These are phyloP conservation scores for Mallateleia sp. DNA, from an alignment of 2,888 invertebrate genomes.

Conservation along the genomic window DNA sequence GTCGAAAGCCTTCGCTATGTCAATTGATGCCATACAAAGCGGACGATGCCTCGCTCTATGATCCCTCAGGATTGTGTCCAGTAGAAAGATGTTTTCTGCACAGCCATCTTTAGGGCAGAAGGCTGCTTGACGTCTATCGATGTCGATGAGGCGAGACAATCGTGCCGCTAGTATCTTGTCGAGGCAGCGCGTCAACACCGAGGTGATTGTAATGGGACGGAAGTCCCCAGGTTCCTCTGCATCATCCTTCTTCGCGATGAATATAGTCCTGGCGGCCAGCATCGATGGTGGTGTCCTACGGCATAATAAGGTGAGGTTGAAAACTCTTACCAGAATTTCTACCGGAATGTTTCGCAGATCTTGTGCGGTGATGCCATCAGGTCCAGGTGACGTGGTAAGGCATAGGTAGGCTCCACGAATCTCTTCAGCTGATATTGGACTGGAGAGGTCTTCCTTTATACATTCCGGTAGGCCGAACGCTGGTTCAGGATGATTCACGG, in stretches of 20 bases:
- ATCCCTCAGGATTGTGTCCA: slow-evolving; percentile 17
- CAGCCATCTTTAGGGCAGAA: slow-evolving; percentile 56
- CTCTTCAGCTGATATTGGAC: background rate
- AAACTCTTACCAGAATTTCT: slow-evolving; percentile 45
- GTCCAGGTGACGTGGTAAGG: slow-evolving; percentile 59
- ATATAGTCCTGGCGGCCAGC: background rate
- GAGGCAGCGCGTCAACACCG: background rate
- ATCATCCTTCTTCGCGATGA: slow-evolving; percentile 32
- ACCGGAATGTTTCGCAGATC: slow-evolving; percentile 55
- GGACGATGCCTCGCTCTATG: background rate
- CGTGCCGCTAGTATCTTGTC: slow-evolving; percentile 22
- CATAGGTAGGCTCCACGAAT: background rate
- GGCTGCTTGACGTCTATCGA: slow-evolving; percentile 74
- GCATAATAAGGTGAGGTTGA: slow-evolving; percentile 62
- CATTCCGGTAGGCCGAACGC: too few relatives aligned
- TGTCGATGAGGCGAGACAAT: background rate
- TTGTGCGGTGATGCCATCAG: slow-evolving; percentile 71
- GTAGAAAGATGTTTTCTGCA: slow-evolving; percentile 16
- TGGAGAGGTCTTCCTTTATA: too few relatives aligned
- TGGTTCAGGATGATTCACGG: background rate
- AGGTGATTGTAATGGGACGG: slow-evolving; percentile 25
- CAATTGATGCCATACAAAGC: slow-evolving; percentile 51
- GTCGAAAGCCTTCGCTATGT: slow-evolving; percentile 61
- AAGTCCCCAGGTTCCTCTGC: slow-evolving; percentile 13
- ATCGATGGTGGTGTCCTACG: background rate